Percentiles rank a stretch among this genome's conserved stretches.
Conservation (phyloP, 2,888 invertebrate genomes). For the Pristionchus maxplancki region DNA sequence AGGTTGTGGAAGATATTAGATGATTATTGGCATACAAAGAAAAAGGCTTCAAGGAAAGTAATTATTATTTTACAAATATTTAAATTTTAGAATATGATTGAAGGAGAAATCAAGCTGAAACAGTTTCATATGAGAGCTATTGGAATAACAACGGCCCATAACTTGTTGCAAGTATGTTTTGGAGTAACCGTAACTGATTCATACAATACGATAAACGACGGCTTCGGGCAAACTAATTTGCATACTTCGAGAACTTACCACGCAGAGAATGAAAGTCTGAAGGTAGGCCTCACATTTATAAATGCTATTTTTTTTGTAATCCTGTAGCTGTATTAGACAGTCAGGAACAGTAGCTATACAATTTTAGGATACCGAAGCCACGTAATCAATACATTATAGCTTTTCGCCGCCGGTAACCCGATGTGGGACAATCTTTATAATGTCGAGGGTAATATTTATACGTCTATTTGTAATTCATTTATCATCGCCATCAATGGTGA, state of each 20-base stretch:
- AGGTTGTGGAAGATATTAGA: too few relatives aligned
- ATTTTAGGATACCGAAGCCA: too few relatives aligned
- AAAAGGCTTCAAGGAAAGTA: not conserved
- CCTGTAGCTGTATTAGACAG: too few relatives aligned
- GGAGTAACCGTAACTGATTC: not conserved
- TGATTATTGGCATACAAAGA: too few relatives aligned
- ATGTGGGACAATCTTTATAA: too few relatives aligned
- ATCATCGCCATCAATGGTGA: not conserved
- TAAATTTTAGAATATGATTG: not conserved
- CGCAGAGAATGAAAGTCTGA: not conserved
- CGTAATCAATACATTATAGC: too few relatives aligned
- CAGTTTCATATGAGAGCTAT: not conserved
- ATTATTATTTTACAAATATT: too few relatives aligned
- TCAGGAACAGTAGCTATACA: too few relatives aligned
- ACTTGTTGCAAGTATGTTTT: not conserved
- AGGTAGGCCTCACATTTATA: too few relatives aligned
- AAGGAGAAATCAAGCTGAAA: not conserved
- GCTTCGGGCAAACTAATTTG: too few relatives aligned
- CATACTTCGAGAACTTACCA: not conserved
- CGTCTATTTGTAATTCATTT: not conserved
- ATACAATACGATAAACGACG: too few relatives aligned
- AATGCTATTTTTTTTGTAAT: too few relatives aligned
- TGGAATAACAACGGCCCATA: not conserved
- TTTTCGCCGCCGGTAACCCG: not conserved
- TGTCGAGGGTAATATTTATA: not conserved